phyloP scores from a whole-genome alignment of 2,113 vertebrate species.

The Pelecanoides urinatrix region DNA sequence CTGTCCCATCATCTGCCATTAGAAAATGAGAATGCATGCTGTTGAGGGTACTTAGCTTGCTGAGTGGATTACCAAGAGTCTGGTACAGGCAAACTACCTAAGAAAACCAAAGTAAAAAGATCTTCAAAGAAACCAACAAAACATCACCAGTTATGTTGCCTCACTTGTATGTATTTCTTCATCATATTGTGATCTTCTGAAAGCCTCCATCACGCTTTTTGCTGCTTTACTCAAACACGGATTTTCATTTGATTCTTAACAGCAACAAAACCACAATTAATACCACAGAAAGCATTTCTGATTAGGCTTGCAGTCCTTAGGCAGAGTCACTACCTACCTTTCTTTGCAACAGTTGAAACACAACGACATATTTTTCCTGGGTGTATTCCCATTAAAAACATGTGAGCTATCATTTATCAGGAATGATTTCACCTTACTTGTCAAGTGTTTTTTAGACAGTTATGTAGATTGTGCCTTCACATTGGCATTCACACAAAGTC shows the following conservation, averaged over 20 bases:
- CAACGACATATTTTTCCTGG: background rate
- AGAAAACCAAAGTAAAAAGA: constrained; percentile 25
- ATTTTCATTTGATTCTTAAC: background rate
- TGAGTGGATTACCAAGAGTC: constrained; percentile 88
- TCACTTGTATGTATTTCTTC: background rate
- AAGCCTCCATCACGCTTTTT: background rate
- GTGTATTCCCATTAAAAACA: background rate
- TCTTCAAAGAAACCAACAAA: background rate
- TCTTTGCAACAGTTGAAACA: background rate
- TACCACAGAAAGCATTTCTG: background rate
- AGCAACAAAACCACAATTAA: background rate
- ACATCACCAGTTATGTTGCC: background rate
- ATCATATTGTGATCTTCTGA: background rate
- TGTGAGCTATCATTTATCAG: background rate
- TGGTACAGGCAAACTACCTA: constrained; percentile 92
- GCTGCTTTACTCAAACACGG: background rate
- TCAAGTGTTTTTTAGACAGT: background rate
- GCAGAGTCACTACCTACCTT: background rate
- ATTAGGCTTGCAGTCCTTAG: background rate
- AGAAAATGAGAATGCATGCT: constrained; percentile 94
- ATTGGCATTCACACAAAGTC: background rate
- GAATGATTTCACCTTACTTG: background rate
- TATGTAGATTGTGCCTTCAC: background rate
- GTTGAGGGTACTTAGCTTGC: constrained; percentile 91
- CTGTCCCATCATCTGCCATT: constrained; percentile 91